Percentiles rank a stretch among this genome's conserved stretches.
Conservation (phyloP, 2,797 vertebrate species). For the Semaprochilodus insignis region DNA sequence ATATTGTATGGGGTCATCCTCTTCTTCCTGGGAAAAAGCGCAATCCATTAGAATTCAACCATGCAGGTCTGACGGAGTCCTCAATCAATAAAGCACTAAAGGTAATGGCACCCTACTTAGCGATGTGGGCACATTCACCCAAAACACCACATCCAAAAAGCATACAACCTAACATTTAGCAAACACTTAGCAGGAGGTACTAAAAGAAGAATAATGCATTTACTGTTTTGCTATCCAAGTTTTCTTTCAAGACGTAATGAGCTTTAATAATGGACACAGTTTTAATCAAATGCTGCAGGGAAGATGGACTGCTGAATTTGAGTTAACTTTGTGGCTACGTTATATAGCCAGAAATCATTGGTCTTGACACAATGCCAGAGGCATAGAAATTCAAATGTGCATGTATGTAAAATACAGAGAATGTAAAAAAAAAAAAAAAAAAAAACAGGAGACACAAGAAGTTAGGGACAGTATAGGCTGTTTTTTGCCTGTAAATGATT, state of each 20-base stretch:
- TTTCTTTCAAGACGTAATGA: too few relatives aligned
- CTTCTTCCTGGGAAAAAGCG: constrained; percentile 89
- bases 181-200: neutral
- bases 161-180: neutral
- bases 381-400: neutral
- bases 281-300: neutral
- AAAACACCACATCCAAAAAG: constrained; percentile 41
- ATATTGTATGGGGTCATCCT: constrained; percentile 74
- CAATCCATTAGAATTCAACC: constrained; percentile 97
- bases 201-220: neutral
- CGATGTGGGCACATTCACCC: constrained; percentile 46
- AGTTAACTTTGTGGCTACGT: neutral
- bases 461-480: too few relatives aligned
- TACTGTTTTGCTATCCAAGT: too few relatives aligned
- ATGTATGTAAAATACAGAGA: neutral
- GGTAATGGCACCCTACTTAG: constrained; percentile 83
- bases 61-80: constrained; percentile 89
- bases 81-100: constrained; percentile 91
- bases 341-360: neutral
- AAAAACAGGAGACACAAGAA: too few relatives aligned
- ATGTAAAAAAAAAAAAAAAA: too few relatives aligned
- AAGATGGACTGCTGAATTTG: neutral
- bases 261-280: too few relatives aligned
- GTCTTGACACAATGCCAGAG: too few relatives aligned
- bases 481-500: too few relatives aligned